phyloP scores from a whole-genome alignment of 2,797 vertebrate genomes.

The Pipistrellus kuhlii region DNA sequence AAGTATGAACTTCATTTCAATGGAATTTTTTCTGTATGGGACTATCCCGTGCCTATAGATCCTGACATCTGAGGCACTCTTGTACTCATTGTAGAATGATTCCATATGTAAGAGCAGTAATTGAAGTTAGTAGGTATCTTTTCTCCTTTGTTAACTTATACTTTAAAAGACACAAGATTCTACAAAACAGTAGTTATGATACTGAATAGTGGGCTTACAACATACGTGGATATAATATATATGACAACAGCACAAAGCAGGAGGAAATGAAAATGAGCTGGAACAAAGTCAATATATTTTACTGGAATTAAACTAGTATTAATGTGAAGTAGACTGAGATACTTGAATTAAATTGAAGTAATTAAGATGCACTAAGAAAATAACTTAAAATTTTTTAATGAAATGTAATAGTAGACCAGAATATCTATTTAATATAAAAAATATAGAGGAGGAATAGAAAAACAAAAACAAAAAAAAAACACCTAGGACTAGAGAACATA shows the following conservation, averaged over 20 bases:
- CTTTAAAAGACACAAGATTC: not conserved
- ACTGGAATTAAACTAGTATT: not conserved
- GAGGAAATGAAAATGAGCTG: not conserved
- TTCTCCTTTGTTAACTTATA: not conserved
- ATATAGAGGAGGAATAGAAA: not conserved
- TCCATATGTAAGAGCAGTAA: not conserved
- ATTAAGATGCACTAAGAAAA: not conserved
- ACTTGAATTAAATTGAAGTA: not conserved
- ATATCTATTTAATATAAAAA: slow-evolving; percentile 20
- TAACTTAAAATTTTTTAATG: not conserved
- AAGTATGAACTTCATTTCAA: not conserved
- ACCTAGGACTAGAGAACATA: not conserved
- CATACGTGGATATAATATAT: not conserved
- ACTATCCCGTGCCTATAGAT: not conserved
- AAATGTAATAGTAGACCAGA: not conserved
- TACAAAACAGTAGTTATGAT: not conserved
- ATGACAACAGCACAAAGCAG: not conserved
- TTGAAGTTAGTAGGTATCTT: not conserved
- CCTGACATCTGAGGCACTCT: not conserved
- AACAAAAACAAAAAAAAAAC: not conserved
- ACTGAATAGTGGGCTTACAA: not conserved
- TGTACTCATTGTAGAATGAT: not conserved
- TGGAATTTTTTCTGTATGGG: not conserved
- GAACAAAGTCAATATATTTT: not conserved
- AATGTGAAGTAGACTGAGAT: not conserved